Percentiles rank a stretch among this genome's conserved stretches.
These are phyloP conservation scores for Meandrina meandrites DNA, from an alignment of 92 coral and sea anemone species.

Conservation along the genomic window DNA sequence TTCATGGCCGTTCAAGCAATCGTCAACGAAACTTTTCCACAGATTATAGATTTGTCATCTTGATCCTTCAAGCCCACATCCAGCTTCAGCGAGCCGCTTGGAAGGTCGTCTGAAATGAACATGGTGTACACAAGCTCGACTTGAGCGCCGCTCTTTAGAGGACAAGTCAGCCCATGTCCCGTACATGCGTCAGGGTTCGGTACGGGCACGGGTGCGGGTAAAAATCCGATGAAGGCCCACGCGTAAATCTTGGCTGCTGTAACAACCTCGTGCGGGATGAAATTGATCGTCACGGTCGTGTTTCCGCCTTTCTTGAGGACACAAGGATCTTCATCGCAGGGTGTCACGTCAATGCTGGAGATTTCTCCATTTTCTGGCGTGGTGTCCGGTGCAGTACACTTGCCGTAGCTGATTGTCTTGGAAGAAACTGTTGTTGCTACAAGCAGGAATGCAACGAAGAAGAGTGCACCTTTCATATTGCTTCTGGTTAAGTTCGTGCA, in stretches of 20 bases:
- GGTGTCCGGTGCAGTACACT: not conserved
- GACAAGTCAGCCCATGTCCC: constrained; percentile 66
- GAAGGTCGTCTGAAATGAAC: constrained; percentile 41
- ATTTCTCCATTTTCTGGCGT: constrained; percentile 40
- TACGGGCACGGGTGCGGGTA: constrained; percentile 65
- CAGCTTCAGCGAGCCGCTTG: constrained; percentile 53
- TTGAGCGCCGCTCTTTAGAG: constrained; percentile 57
- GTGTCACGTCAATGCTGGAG: constrained; percentile 54
- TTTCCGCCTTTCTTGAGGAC: constrained; percentile 65
- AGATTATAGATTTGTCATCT: constrained; percentile 44
- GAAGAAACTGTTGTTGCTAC: not conserved
- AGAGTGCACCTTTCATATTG: constrained; percentile 6
- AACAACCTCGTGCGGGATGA: constrained; percentile 65
- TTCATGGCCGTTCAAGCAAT: not conserved
- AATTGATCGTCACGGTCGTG: constrained; percentile 54
- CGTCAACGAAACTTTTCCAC: constrained; percentile 39
- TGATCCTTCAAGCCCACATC: constrained; percentile 75
- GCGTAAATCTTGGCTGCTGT: constrained; percentile 62
- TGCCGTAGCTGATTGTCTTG: constrained; percentile 13
- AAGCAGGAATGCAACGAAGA: not conserved
- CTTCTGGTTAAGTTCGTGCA: not conserved
- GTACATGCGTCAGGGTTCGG: constrained; percentile 66
- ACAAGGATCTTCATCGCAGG: constrained; percentile 76
- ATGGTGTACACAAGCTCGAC: constrained; percentile 48
- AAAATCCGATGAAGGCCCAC: constrained; percentile 52